phyloP scores from a whole-genome alignment of 2,888 invertebrate genomes.

The Chesias legatella region DNA sequence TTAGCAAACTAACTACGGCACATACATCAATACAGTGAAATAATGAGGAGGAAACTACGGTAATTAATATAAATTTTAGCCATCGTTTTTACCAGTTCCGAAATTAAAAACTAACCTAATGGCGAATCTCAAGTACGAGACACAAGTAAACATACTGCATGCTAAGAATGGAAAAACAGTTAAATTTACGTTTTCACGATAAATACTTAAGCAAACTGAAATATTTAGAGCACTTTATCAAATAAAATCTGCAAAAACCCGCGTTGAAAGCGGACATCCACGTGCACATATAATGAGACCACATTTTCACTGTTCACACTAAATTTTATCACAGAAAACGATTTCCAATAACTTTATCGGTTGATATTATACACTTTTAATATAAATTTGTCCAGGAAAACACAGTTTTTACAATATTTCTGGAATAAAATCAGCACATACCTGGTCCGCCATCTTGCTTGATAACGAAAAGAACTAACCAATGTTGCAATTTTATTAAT shows the following conservation, averaged over 20 bases:
- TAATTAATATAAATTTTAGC: too few relatives aligned
- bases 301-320: constrained; percentile 45
- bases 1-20: constrained; percentile 31
- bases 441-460: constrained; percentile 91
- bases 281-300: constrained; percentile 48
- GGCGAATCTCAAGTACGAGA: not conserved
- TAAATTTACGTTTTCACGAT: not conserved
- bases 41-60: too few relatives aligned
- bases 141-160: not conserved
- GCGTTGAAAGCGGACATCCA: constrained; percentile 39
- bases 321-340: constrained; percentile 24
- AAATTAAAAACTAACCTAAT: constrained; percentile 9
- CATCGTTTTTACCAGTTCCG: not conserved
- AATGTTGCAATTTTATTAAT: constrained; percentile 41
- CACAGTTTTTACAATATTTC: constrained; percentile 35
- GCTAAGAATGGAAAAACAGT: not conserved
- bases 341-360: constrained; percentile 8
- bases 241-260: constrained; percentile 10
- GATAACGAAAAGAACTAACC: constrained; percentile 74
- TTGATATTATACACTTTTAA: constrained; percentile 21
- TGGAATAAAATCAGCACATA: constrained; percentile 70
- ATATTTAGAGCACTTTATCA: constrained; percentile 5
- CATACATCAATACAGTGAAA: not conserved
- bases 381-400: constrained; percentile 16
- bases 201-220: not conserved